Base-by-base conservation (phyloP, 1,140 invertebrate genomes). In the Drosophila mayri region DNA sequence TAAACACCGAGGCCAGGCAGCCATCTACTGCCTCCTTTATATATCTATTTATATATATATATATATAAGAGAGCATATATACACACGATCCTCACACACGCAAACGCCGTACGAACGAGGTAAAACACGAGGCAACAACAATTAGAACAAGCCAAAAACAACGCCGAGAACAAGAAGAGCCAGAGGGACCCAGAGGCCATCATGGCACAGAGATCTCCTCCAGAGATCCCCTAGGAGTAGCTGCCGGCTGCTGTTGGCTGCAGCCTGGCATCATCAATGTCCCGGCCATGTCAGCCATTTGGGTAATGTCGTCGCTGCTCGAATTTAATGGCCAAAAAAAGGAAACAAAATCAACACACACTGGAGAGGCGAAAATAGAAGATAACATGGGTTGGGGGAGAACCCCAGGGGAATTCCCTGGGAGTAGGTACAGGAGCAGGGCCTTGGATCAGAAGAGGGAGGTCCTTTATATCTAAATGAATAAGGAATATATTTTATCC, bases 131-230 rank as follows among this genome's bases (percentile, higher is more conserved):
- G 70, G 76, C 77, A 84, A 79, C 84, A 88, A 86, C 84, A 87
- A 88, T 87, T 87, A 88, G 84, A 87, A 87, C 84, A 80, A 74
- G 64, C 78, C 82, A 86, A 86, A 81, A 75, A 74, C 63, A 73
- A 68, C 68, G 65, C 47, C 55, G 50, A 43, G 30, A 63, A 74
- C 70, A 75, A 68, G 41, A 38, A 68, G 49, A 38, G 40, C 44
- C 32, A 32, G 52, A 38, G 35, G 28, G 40, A 44, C 14, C 35
- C 18, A n/a, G 28, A n/a, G 47, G 61, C 16, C 49, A 63, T 20
- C 50, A 32, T 22, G 12, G 49, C 47, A 30, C 8, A 30, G 28
- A 67, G 47, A 76, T 76, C 62, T 38, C 50, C 57, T 35, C 30
- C 61, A 47, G 30, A 67, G 63, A 61, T 66, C 41, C 57, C 47